phyloP scores from a whole-genome alignment of 2,113 vertebrate genomes.

The Pristiophorus japonicus region DNA sequence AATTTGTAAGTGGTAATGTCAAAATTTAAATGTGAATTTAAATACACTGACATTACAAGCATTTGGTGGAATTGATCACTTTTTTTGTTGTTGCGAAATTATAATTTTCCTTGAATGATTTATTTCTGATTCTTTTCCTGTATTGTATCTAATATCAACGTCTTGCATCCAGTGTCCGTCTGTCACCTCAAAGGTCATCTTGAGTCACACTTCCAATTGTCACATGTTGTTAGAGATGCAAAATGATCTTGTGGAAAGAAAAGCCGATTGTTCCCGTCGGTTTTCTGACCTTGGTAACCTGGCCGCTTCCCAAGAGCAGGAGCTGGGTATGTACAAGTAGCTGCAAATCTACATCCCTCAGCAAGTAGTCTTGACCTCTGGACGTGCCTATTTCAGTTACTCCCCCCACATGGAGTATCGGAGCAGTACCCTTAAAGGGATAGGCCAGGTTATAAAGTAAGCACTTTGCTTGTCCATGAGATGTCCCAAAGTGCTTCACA shows the following conservation, averaged over 20 bases:
- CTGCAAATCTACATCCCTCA: neutral
- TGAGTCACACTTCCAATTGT: neutral
- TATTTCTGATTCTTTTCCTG: neutral
- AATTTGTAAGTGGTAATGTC: neutral
- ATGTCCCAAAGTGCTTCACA: neutral
- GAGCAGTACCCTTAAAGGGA: neutral
- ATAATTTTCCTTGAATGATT: neutral
- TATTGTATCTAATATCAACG: neutral
- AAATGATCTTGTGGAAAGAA: neutral
- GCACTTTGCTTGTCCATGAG: neutral
- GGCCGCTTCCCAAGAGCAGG: neutral
- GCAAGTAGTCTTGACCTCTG: neutral
- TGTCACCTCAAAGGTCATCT: neutral
- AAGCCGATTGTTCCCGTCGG: neutral
- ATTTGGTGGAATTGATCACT: neutral
- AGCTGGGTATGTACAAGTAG: neutral
- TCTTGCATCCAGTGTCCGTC: neutral
- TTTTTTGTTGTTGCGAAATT: neutral
- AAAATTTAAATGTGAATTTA: neutral
- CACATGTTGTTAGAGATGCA: neutral
- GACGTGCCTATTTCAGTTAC: neutral
- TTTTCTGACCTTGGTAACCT: neutral
- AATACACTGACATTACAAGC: neutral
- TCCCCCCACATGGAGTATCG: neutral
- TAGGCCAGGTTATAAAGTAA: neutral